Conservation (phyloP, 2,888 invertebrate species). For the Cantharis nigra region DNA sequence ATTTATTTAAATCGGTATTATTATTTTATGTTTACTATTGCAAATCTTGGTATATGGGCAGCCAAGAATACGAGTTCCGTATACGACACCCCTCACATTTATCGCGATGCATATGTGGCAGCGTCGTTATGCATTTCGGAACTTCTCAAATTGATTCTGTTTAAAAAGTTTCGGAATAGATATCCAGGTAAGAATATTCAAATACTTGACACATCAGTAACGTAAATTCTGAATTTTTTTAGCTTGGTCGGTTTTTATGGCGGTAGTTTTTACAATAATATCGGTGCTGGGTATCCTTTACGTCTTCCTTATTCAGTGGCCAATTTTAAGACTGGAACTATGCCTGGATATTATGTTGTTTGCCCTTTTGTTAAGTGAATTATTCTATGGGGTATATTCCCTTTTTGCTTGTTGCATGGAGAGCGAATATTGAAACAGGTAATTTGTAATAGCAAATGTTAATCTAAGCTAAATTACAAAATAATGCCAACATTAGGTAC, state of each 20-base stretch:
- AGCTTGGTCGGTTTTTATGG: conserved; percentile 13
- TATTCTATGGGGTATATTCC: conserved; percentile 2
- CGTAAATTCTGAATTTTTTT: background rate
- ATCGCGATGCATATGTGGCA: conserved; percentile 10
- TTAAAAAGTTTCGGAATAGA: conserved; percentile 10
- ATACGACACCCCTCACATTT: conserved; percentile 22
- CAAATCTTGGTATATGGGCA: conserved; percentile 17
- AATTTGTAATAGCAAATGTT: background rate
- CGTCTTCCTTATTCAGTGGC: conserved; percentile 14
- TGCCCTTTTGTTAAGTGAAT: conserved; percentile 1
- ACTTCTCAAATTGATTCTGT: conserved; percentile 15
- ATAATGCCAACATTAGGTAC: background rate
- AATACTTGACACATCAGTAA: background rate
- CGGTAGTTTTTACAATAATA: conserved; percentile 8
- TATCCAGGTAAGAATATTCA: conserved; percentile 13
- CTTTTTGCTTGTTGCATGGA: background rate
- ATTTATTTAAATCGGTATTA: conserved; percentile 24
- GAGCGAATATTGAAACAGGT: background rate
- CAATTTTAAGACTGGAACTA: conserved; percentile 8
- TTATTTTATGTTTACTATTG: conserved; percentile 16
- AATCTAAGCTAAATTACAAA: background rate
- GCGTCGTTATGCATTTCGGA: conserved; percentile 8
- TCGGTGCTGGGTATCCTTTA: conserved; percentile 7
- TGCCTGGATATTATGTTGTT: conserved; percentile 16
- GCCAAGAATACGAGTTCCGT: conserved; percentile 13